phyloP scores from a whole-genome alignment of 2,888 invertebrate genomes.

The Lottia scabra region DNA sequence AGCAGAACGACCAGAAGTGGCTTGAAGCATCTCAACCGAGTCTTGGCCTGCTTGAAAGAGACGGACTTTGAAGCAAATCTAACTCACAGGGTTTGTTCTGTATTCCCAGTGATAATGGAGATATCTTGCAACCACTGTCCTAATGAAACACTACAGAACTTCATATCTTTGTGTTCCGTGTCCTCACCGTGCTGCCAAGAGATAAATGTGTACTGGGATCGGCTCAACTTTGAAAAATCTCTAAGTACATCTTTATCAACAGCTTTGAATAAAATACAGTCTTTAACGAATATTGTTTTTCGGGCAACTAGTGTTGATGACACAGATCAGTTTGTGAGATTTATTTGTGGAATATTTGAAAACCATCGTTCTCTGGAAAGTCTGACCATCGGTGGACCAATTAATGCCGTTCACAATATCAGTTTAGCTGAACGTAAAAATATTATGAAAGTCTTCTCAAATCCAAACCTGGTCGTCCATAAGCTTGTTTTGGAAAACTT shows the following conservation, averaged over 20 bases:
- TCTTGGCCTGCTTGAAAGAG: constrained; percentile 32
- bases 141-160: not conserved
- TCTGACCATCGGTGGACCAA: constrained; percentile 32
- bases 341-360: constrained; percentile 35
- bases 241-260: constrained; percentile 18
- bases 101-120: not conserved
- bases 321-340: constrained; percentile 31
- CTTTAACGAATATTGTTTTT: constrained; percentile 25
- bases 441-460: constrained; percentile 23
- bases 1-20: constrained; percentile 1
- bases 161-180: not conserved
- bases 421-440: constrained; percentile 25
- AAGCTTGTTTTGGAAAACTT: constrained; percentile 34
- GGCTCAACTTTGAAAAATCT: not conserved
- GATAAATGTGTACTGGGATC: not conserved
- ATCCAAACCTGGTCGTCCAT: constrained; percentile 11
- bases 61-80: constrained; percentile 31
- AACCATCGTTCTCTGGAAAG: constrained; percentile 24
- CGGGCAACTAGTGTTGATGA: constrained; percentile 33
- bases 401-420: constrained; percentile 38
- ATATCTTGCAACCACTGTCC: not conserved
- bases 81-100: not conserved
- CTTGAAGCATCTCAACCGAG: constrained; percentile 22
- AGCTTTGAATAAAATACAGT: constrained; percentile 25
- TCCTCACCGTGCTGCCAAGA: not conserved